Evolutionary conservation across 2,888 invertebrate species (phyloP).

Genomic region (Drosophila conformis): DNA sequence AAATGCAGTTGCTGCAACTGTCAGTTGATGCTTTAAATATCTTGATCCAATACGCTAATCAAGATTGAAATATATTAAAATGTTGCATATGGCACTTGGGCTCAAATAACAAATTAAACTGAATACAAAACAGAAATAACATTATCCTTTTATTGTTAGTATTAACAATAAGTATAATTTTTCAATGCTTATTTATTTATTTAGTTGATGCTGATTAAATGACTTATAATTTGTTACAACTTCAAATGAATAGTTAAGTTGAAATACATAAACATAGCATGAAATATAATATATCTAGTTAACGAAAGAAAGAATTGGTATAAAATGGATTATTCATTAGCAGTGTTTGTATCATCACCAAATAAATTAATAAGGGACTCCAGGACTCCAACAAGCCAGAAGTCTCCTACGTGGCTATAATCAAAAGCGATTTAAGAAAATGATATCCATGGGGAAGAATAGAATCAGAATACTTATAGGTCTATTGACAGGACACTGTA

Average conservation of each 20-base stretch:
- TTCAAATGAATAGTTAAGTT: background rate
- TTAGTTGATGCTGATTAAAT: background rate
- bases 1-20: conserved; percentile 12
- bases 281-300: background rate
- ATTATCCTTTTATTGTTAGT: background rate
- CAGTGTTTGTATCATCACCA: no score
- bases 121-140: background rate
- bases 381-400: no score
- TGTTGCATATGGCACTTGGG: background rate
- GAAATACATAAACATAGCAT: background rate
- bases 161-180: background rate
- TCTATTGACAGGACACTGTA: no score
- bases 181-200: background rate
- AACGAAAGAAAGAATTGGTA: background rate
- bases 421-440: no score
- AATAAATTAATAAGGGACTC: background rate
- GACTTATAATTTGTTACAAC: background rate
- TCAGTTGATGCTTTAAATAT: conserved; percentile 12
- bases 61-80: background rate
- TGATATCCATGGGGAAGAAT: no score
- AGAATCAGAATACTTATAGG: no score
- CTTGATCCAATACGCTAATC: background rate
- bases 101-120: background rate
- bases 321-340: background rate
- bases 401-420: no score